phyloP scores from a whole-genome alignment of 2,888 invertebrate species.

The Cataglyphis cursor region DNA sequence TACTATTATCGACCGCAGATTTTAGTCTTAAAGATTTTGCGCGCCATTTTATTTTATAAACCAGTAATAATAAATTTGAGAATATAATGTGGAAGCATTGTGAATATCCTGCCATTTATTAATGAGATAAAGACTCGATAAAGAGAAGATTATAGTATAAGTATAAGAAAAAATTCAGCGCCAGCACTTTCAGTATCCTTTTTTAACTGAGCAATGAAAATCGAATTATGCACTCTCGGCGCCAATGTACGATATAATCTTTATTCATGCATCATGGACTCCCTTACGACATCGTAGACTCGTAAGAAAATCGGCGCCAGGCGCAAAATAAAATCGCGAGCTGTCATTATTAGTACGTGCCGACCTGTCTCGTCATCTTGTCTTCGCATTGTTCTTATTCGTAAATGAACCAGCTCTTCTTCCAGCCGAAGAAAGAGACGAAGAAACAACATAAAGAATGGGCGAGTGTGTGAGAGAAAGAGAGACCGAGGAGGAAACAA shows the following conservation, averaged over 20 bases:
- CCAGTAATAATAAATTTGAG: not conserved
- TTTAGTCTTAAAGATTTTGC: not conserved
- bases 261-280: slow-evolving; percentile 39
- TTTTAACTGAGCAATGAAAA: not conserved
- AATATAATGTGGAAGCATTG: not conserved
- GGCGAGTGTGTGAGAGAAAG: slow-evolving; percentile 31
- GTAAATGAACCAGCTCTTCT: slow-evolving; percentile 66
- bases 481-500: slow-evolving; percentile 27
- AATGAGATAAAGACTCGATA: not conserved
- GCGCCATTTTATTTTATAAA: not conserved
- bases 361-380: slow-evolving; percentile 68
- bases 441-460: slow-evolving; percentile 55
- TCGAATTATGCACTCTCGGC: slow-evolving; percentile 10
- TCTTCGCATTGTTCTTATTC: slow-evolving; percentile 75
- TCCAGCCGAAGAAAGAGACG: slow-evolving; percentile 66
- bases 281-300: slow-evolving; percentile 30
- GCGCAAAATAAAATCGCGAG: slow-evolving; percentile 65
- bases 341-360: slow-evolving; percentile 71
- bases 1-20: not conserved
- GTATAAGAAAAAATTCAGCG: not conserved
- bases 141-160: not conserved
- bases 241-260: slow-evolving; percentile 11
- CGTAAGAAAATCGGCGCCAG: slow-evolving; percentile 57
- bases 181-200: not conserved
- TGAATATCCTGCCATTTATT: not conserved